Conservation (phyloP, 2,113 vertebrate genomes). For the Etheostoma spectabile region DNA sequence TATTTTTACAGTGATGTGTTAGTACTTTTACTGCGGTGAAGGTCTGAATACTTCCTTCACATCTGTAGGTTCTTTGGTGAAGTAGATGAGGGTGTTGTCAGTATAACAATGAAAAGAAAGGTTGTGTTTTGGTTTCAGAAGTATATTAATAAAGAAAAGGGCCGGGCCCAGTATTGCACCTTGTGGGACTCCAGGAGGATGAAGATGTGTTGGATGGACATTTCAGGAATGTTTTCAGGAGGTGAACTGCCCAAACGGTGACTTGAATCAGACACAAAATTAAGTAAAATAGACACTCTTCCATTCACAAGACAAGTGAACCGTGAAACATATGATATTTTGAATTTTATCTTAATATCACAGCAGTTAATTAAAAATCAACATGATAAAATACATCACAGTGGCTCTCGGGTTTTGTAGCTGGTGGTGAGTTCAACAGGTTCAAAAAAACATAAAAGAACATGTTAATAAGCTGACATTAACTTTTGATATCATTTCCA, state of each 20-base stretch:
- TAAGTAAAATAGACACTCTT: neutral
- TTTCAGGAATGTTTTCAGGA: neutral
- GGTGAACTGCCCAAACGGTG: neutral
- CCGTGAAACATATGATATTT: neutral
- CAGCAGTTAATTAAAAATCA: constrained; percentile 2
- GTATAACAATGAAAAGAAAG: neutral
- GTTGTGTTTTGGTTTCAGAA: neutral
- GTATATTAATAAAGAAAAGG: neutral
- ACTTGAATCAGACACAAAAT: neutral
- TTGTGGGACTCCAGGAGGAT: constrained; percentile 5
- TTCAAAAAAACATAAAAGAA: neutral
- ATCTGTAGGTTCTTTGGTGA: neutral
- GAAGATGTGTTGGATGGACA: neutral
- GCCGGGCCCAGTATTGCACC: neutral
- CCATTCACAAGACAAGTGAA: neutral
- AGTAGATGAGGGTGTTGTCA: neutral
- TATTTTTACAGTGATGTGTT: too few relatives aligned
- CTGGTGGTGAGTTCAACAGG: neutral
- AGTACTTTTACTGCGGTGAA: neutral
- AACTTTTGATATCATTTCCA: neutral
- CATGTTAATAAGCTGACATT: neutral
- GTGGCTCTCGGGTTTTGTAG: neutral
- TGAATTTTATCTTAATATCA: neutral
- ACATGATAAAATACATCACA: constrained; percentile 7
- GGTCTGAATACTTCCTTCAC: neutral